These are phyloP conservation scores for Bostrychus sinensis DNA, from an alignment of 2,113 vertebrate species.

Conservation along the genomic window DNA sequence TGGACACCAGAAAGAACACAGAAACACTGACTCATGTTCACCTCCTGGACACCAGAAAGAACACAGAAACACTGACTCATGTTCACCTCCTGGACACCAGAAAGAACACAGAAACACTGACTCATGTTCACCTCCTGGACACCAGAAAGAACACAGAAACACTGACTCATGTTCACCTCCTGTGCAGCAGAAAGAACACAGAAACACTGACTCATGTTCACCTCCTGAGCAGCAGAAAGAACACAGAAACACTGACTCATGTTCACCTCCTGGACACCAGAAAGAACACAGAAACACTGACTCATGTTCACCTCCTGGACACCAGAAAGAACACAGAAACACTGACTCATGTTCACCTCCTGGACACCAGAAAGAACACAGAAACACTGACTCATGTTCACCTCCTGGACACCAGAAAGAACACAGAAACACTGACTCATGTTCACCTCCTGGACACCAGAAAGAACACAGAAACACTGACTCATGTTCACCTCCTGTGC, in stretches of 20 bases:
- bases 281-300: too few relatives aligned
- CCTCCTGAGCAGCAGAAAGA: conserved; percentile 78
- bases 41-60: conserved; percentile 78
- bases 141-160: not conserved
- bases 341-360: conserved; percentile 91
- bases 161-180: conserved; percentile 91
- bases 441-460: conserved; percentile 92
- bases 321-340: not conserved
- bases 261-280: conserved; percentile 92
- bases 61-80: conserved; percentile 78
- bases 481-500: conserved; percentile 89
- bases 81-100: conserved; percentile 92
- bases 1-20: too few relatives aligned
- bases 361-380: too few relatives aligned
- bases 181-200: too few relatives aligned
- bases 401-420: conserved; percentile 78
- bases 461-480: too few relatives aligned
- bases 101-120: too few relatives aligned
- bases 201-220: conserved; percentile 91
- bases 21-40: conserved; percentile 91
- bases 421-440: conserved; percentile 78
- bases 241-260: conserved; percentile 78
- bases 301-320: conserved; percentile 89
- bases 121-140: conserved; percentile 89
- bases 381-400: conserved; percentile 91